phyloP scores from a whole-genome alignment of 2,113 vertebrate genomes.

The Callorhinus ursinus region DNA sequence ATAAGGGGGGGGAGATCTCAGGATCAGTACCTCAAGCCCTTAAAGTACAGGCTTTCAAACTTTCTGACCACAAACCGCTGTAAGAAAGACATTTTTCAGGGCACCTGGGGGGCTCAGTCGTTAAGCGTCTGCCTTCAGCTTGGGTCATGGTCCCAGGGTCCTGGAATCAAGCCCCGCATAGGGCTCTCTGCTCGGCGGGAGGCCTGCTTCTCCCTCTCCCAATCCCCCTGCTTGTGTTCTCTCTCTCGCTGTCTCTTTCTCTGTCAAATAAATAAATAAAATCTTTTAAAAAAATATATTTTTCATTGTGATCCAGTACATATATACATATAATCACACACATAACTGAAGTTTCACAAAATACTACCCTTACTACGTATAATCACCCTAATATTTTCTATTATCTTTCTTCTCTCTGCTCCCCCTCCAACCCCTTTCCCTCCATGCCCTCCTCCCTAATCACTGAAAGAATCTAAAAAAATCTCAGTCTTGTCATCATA shows the following conservation, averaged over 20 bases:
- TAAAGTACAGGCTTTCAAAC: conserved; percentile 36
- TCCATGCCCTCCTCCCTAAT: neutral
- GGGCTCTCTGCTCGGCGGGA: too few relatives aligned
- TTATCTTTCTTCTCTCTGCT: conserved; percentile 8
- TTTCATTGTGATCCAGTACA: conserved; percentile 50
- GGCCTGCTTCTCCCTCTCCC: too few relatives aligned
- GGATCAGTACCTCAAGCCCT: conserved; percentile 11
- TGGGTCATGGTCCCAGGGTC: too few relatives aligned
- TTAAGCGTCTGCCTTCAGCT: too few relatives aligned
- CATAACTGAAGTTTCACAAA: conserved; percentile 45
- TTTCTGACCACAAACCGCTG: conserved; percentile 5
- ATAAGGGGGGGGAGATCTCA: neutral
- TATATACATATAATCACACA: neutral
- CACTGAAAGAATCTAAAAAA: neutral
- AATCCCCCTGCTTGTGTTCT: too few relatives aligned
- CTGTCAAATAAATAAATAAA: too few relatives aligned
- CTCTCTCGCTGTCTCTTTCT: too few relatives aligned
- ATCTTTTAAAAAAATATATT: neutral
- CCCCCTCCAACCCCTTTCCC: neutral
- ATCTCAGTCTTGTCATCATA: neutral
- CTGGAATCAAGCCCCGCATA: too few relatives aligned
- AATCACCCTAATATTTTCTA: neutral
- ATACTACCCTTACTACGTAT: neutral
- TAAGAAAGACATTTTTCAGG: conserved; percentile 37
- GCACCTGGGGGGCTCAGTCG: too few relatives aligned